phyloP scores from a whole-genome alignment of 2,797 vertebrate species.

The Austrolebias charrua region DNA sequence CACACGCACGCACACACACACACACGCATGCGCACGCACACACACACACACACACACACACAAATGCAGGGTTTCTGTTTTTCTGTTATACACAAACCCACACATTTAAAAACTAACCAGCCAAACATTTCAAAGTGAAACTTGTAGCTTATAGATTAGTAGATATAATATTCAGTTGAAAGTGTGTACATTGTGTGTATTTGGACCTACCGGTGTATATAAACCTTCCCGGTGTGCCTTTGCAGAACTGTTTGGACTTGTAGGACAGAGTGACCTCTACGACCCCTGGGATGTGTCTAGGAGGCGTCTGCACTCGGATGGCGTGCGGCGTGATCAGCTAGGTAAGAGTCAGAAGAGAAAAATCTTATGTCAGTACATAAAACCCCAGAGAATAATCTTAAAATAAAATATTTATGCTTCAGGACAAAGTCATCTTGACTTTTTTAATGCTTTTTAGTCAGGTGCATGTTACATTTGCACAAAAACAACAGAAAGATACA shows the following conservation, averaged over 20 bases:
- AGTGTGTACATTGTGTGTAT: constrained; percentile 3
- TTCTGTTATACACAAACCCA: constrained; percentile 8
- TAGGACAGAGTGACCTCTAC: constrained; percentile 98
- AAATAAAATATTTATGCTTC: not conserved
- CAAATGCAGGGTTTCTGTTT: not conserved
- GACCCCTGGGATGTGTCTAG: constrained; percentile 87
- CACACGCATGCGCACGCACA: too few relatives aligned
- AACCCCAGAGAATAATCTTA: too few relatives aligned
- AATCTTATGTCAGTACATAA: constrained; percentile 6
- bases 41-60: constrained; percentile 12
- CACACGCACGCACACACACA: constrained; percentile 14
- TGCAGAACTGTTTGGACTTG: constrained; percentile 99
- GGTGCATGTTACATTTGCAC: too few relatives aligned
- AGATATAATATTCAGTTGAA: not conserved
- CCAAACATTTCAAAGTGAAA: not conserved
- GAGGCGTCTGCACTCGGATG: constrained; percentile 82
- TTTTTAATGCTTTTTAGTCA: not conserved
- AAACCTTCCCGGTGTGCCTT: constrained; percentile 96
- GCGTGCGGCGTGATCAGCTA: constrained; percentile 82
- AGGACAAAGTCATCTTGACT: not conserved
- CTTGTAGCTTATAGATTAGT: not conserved
- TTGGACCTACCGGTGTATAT: constrained; percentile 92
- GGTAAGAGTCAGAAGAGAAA: constrained; percentile 11
- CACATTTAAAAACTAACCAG: constrained; percentile 9
- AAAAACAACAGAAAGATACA: too few relatives aligned